A percentile compares a stretch with the other conserved stretches of the same genome.
These are phyloP conservation scores for Bombus confusus DNA, from an alignment of 1,140 invertebrate genomes.

Conservation along the genomic window DNA sequence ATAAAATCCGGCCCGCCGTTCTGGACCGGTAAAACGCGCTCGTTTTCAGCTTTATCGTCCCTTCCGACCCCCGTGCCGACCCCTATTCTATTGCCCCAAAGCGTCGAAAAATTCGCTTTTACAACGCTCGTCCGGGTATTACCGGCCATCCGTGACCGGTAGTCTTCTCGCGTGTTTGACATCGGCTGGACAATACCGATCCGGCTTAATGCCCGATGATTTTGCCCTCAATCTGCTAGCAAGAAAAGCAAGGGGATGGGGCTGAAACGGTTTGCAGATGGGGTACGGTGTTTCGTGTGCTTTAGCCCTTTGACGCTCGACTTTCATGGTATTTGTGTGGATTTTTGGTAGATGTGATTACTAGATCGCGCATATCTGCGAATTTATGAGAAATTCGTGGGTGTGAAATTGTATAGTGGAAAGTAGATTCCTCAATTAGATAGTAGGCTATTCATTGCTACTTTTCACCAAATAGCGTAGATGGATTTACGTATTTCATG, in stretches of 20 bases:
- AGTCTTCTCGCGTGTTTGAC: slow-evolving; percentile 48
- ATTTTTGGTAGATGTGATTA: no score
- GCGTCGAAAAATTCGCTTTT: slow-evolving; percentile 59
- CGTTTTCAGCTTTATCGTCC: slow-evolving; percentile 61
- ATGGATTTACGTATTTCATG: no score
- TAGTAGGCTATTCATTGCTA: no score
- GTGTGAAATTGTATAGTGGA: no score
- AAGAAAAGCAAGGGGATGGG: neutral
- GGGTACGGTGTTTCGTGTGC: no score
- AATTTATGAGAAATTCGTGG: no score
- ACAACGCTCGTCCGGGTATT: slow-evolving; percentile 20
- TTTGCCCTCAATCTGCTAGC: neutral
- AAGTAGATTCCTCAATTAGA: no score
- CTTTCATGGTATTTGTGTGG: no score
- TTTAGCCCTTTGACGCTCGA: no score
- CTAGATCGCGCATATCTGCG: no score
- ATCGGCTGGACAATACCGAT: neutral
- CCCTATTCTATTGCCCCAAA: neutral
- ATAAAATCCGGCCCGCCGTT: slow-evolving; percentile 59
- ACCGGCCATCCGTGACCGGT: neutral
- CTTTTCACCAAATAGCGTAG: no score
- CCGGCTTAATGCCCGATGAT: slow-evolving; percentile 21
- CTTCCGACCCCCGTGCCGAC: neutral
- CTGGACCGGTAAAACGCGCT: slow-evolving; percentile 43
- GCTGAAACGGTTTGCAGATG: no score